Evolutionary conservation across 2,888 invertebrate species (phyloP), one percentile per base, ranked within the genome.

Genomic region (Belgica antarctica): DNA sequence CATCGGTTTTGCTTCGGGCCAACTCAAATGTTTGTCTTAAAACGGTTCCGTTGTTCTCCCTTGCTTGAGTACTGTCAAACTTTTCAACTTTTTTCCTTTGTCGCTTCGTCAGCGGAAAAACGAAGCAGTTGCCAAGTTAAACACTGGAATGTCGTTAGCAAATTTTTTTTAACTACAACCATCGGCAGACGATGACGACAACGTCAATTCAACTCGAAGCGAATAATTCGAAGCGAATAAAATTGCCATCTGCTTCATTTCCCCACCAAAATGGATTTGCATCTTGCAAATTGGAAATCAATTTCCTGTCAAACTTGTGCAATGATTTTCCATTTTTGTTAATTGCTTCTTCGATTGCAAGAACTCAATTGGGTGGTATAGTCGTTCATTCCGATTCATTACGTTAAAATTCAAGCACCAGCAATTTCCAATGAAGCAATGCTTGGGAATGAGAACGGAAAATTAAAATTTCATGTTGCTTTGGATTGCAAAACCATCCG

Each of bases 381-480:
- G n/a, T n/a, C n/a, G n/a, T n/a, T 41, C 10, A 10, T 41, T 5
- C 15, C 41, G 41, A 41, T 41, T 41, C 41, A 12, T 5, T n/a
- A n/a, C 41, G n/a, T n/a, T n/a, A n/a, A n/a, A n/a, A n/a, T n/a
- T n/a, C n/a, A n/a, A n/a, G n/a, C n/a, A n/a, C n/a, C n/a, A n/a
- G n/a, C n/a, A n/a, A n/a, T n/a, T n/a, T n/a, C n/a, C n/a, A n/a
- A n/a, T n/a, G n/a, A n/a, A n/a, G n/a, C n/a, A n/a, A n/a, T n/a
- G n/a, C n/a, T n/a, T n/a, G n/a, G n/a, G n/a, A n/a, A 31, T 12
- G 34, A 31, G 12, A 31, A 12, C 34, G 34, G 34, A 52, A 22
- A 52, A 52, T 52, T 52, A 52, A 52, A 52, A 17, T 12, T 52
- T n/a, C n/a, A n/a, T n/a, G n/a, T n/a, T n/a, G n/a, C n/a, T n/a